Conservation (phyloP, 2,797 vertebrate genomes). For the Myotis myotis region DNA sequence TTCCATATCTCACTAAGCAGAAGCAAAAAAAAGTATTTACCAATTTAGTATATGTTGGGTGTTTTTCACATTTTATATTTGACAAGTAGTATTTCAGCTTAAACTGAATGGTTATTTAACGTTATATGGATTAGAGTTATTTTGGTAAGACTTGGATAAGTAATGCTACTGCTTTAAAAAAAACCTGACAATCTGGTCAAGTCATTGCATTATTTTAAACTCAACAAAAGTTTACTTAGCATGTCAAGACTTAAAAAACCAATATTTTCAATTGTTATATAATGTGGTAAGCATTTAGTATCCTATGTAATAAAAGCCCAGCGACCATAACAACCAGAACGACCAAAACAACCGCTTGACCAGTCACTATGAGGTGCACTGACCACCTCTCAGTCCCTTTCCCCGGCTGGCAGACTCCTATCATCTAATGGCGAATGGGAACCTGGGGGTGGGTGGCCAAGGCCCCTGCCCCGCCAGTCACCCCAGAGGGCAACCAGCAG, state of each 20-base stretch:
- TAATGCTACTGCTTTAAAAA: neutral
- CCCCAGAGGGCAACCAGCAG: too few species aligned
- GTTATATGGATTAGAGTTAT: neutral
- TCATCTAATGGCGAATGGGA: too few species aligned
- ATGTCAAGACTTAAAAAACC: neutral
- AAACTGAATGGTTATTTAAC: constrained; percentile 17
- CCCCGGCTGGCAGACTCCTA: too few species aligned
- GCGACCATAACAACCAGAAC: too few species aligned
- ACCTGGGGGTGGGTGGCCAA: too few species aligned
- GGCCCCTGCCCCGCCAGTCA: too few species aligned
- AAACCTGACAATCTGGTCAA: neutral
- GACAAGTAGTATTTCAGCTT: constrained; percentile 38
- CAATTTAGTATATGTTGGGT: constrained; percentile 44
- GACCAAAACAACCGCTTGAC: too few species aligned
- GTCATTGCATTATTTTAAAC: neutral
- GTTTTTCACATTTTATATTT: constrained; percentile 63
- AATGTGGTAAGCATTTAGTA: constrained; percentile 9
- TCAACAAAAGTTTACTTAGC: neutral
- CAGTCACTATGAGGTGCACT: too few species aligned
- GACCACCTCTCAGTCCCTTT: too few species aligned
- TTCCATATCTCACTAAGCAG: constrained; percentile 58
- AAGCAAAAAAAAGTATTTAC: constrained; percentile 68
- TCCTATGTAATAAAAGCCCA: neutral
- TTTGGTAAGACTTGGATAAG: constrained; percentile 17
- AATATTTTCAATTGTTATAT: neutral